Conservation (phyloP, 2,113 vertebrate species). For the Trematomus loennbergii region DNA sequence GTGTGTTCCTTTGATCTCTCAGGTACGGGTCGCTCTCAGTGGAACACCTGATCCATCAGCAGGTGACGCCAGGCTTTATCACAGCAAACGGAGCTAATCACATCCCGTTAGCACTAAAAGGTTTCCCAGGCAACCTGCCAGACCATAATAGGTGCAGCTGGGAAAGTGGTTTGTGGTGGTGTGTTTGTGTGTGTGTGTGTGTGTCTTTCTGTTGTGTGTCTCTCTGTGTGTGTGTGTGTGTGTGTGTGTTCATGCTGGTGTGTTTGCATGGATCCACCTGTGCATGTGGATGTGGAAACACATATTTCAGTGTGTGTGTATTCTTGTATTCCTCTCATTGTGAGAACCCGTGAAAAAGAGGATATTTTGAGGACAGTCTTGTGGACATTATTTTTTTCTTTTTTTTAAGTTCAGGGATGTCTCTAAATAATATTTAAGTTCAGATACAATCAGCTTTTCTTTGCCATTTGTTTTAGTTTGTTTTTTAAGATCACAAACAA, state of each 20-base stretch:
- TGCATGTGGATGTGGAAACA: neutral
- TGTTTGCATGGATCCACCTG: neutral
- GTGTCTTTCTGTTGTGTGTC: too few species aligned
- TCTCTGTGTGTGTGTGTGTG: neutral
- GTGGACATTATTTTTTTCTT: neutral
- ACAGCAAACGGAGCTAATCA: slow-evolving; percentile 51
- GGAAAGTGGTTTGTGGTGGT: neutral
- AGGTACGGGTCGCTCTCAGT: neutral
- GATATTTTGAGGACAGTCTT: neutral
- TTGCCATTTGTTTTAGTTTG: neutral
- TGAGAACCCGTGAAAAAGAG: neutral
- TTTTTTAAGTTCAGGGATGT: neutral
- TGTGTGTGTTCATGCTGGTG: neutral
- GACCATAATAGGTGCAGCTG: slow-evolving; percentile 51
- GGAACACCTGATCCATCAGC: neutral
- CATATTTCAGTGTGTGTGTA: neutral
- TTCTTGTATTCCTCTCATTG: neutral
- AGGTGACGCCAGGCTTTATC: slow-evolving; percentile 30
- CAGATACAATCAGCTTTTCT: neutral
- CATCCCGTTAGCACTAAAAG: slow-evolving; percentile 62
- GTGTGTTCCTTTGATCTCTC: slow-evolving; percentile 5
- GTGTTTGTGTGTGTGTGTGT: too few species aligned
- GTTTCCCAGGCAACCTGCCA: slow-evolving; percentile 66
- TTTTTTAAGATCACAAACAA: too few species aligned
- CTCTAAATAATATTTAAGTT: neutral